Evolutionary conservation across 2,797 vertebrate genomes (phyloP).

Genomic region (Gallinago stenura): DNA sequence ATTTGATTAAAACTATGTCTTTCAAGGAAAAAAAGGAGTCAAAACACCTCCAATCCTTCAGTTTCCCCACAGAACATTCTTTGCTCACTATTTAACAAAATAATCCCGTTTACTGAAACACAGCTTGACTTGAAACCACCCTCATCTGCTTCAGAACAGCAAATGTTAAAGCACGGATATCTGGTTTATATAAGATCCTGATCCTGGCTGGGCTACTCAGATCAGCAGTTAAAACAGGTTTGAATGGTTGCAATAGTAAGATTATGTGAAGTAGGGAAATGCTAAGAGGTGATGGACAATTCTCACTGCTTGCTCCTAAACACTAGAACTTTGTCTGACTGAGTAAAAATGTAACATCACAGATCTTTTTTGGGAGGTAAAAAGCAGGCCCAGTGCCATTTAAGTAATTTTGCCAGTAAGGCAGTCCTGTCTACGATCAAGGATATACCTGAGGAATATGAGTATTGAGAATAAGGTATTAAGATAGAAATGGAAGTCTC

Average conservation of each 20-base stretch:
- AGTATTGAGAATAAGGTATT: not conserved
- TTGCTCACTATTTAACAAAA: not conserved
- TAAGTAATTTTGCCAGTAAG: not conserved
- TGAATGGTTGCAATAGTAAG: not conserved
- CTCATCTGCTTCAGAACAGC: slow-evolving; percentile 76
- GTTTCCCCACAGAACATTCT: not conserved
- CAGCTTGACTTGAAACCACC: not conserved
- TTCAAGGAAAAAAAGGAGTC: not conserved
- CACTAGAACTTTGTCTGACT: not conserved
- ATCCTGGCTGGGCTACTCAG: slow-evolving; percentile 82
- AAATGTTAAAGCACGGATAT: slow-evolving; percentile 81
- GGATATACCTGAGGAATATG: not conserved
- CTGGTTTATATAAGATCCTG: slow-evolving; percentile 85
- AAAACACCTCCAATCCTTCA: not conserved
- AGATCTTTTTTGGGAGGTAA: not conserved
- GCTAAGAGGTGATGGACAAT: not conserved
- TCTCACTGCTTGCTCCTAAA: not conserved
- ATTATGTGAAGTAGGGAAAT: not conserved
- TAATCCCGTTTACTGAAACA: not conserved
- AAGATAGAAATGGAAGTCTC: not conserved
- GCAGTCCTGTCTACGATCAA: not conserved
- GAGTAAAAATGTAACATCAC: not conserved
- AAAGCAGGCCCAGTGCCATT: not conserved
- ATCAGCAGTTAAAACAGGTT: slow-evolving; percentile 81
- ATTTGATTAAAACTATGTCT: not conserved